Conservation (phyloP, 1,140 invertebrate species). For the Archegozetes longisetosus region DNA sequence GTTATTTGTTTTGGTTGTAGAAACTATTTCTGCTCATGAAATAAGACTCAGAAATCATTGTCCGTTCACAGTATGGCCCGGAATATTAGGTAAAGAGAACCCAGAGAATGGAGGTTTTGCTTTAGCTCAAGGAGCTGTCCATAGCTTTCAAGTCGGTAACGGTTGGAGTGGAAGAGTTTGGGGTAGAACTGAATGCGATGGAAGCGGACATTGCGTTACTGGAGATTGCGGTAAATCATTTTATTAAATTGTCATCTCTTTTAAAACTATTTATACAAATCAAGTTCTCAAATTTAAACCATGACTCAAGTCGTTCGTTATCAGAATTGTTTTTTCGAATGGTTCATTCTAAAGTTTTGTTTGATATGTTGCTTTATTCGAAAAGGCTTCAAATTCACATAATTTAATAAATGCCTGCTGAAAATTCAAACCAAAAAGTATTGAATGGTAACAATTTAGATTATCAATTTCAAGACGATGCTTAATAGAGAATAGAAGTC, state of each 20-base stretch:
- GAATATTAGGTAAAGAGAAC: background rate
- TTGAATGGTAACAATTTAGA: no score
- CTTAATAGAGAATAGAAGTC: no score
- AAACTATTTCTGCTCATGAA: background rate
- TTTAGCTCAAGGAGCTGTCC: constrained; percentile 26
- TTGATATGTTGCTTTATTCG: no score
- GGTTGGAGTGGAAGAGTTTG: constrained; percentile 26
- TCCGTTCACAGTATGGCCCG: constrained; percentile 8
- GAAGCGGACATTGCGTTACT: constrained; percentile 25
- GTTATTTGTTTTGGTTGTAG: no score
- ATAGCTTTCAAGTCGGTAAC: constrained; percentile 5
- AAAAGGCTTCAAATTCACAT: no score
- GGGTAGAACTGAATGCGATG: constrained; percentile 30
- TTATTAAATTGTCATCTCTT: background rate
- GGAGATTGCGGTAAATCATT: constrained; percentile 27
- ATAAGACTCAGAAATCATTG: constrained; percentile 2
- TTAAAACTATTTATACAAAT: no score
- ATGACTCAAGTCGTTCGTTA: no score
- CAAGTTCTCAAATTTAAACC: no score
- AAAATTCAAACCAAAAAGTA: no score
- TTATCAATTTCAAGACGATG: no score
- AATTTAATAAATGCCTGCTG: no score
- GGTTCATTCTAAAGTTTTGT: background rate
- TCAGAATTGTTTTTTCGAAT: no score
- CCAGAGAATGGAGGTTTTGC: constrained; percentile 21